A percentile compares a stretch with the other conserved stretches of the same genome.
Evolutionary conservation across 2,888 invertebrate species (phyloP).

Genomic region (Adelognathus sp.): DNA sequence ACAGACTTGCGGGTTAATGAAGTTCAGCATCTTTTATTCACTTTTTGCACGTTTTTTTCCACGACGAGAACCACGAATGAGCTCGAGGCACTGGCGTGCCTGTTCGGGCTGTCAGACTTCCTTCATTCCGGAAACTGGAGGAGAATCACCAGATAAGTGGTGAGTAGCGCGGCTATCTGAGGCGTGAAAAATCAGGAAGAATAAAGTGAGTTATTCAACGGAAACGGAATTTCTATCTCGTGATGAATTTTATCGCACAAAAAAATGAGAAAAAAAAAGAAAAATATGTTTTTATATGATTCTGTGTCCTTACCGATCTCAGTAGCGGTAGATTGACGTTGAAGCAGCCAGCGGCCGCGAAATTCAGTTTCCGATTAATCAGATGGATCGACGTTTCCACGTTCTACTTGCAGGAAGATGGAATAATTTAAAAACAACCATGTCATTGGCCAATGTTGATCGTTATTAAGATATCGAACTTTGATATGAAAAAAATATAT

Average conservation of each 20-base stretch:
- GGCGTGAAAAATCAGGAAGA: slow-evolving; percentile 39
- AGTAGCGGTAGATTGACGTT: slow-evolving; percentile 72
- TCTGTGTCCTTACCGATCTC: slow-evolving; percentile 71
- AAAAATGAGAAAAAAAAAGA: neutral
- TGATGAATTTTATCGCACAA: neutral
- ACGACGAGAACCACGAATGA: neutral
- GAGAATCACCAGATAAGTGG: slow-evolving; percentile 76
- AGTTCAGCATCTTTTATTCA: no score
- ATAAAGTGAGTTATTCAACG: no score
- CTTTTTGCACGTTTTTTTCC: no score
- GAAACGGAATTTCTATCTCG: neutral
- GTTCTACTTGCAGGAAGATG: no score
- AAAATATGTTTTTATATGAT: neutral
- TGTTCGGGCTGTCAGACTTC: neutral
- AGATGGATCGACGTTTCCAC: no score
- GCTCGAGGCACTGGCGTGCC: neutral
- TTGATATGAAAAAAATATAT: no score
- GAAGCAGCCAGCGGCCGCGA: slow-evolving; percentile 77
- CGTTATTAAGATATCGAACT: no score
- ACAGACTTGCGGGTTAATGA: no score
- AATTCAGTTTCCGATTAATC: slow-evolving; percentile 64
- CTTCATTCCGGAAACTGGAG: slow-evolving; percentile 70
- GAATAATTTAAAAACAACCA: no score
- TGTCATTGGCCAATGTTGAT: no score
- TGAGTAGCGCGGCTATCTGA: slow-evolving; percentile 71